A percentile compares a stretch with the other conserved stretches of the same genome.
These are phyloP conservation scores for Caenorhabditis zanzibari DNA, from an alignment of 2,888 invertebrate species.

Conservation along the genomic window DNA sequence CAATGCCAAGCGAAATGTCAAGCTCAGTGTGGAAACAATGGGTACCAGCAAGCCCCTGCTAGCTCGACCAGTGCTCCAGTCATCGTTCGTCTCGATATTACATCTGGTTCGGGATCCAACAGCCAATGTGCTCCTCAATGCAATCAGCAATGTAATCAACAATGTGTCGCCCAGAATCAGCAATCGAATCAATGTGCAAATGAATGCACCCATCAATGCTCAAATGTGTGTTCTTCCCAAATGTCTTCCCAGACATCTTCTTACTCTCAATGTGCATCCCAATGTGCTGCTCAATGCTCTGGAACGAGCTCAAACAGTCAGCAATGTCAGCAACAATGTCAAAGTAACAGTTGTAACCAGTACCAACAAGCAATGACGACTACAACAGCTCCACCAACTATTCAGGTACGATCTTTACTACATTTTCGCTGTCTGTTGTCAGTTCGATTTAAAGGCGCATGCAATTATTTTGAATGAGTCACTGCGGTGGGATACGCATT, in stretches of 20 bases:
- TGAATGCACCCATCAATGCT: constrained; percentile 57
- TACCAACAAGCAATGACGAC: constrained; percentile 28
- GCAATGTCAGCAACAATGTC: constrained; percentile 62
- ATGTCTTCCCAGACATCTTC: not conserved
- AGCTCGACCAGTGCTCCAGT: constrained; percentile 44
- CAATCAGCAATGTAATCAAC: constrained; percentile 57
- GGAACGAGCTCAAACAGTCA: constrained; percentile 37
- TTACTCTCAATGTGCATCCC: constrained; percentile 49
- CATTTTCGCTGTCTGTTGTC: too few relatives aligned
- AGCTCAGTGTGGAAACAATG: constrained; percentile 40
- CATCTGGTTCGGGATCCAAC: constrained; percentile 25
- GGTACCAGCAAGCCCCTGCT: constrained; percentile 23
- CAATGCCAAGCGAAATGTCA: constrained; percentile 62
- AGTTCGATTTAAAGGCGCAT: too few relatives aligned
- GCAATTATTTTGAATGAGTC: too few relatives aligned
- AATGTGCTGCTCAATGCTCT: constrained; percentile 56
- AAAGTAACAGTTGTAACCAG: constrained; percentile 39
- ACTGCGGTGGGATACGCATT: too few relatives aligned
- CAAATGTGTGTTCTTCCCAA: constrained; percentile 43
- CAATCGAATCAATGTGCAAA: constrained; percentile 44
- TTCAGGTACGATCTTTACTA: constrained; percentile 41
- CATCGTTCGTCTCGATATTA: constrained; percentile 50
- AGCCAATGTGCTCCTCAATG: constrained; percentile 55
- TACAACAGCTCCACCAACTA: constrained; percentile 42
- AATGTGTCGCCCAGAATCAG: constrained; percentile 49